Base-by-base conservation (phyloP, 2,797 vertebrate species). In the Zenarchopterus dispar region DNA sequence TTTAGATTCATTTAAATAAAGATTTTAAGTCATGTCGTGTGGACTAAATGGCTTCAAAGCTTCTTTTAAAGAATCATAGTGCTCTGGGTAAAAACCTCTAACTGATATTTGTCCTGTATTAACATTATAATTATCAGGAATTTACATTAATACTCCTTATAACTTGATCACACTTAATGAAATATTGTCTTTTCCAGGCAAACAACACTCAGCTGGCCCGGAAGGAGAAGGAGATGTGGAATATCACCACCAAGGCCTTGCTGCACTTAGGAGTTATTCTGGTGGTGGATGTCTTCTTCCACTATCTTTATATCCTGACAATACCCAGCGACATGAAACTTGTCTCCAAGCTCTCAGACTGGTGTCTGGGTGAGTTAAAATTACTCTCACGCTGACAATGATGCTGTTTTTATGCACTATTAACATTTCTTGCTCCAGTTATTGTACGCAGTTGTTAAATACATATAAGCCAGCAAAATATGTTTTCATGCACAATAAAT, bases 261-360 rank as follows among this genome's bases (percentile, higher is more conserved):
- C 45, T 94, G 76, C 94, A 99, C 0, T 85, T 95, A 54, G 93
- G 81, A 31, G 85, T 90, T 42, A 89, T 99, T 36, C 8, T 96
- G 11, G 65, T 93, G 0, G 96, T 99, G 83, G 97, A 98, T 11
- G 62, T 96, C 80, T 95, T 97, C 89, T 99, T 99, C 83, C 98
- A 99, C 81, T 99, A 94, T 87, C 95, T 99, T 71, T 99, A 99
- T 89, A 99, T 99, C 91, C 85, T 99, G 83, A 97, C 96, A 33
- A 97, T 99, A 73, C 98, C 98, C 48, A 93, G 79, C 0, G 97
- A 99, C 91, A 90, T 99, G 87, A 97, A 95, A 82, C 94, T 98
- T 8, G 83, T 94, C 55, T 91, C 75, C 70, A 93, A 94, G 58
- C 94, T 98, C 42, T 95, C 96, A 0, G 97, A 99, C 80, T 97